These are phyloP conservation scores for Atrichornis clamosus DNA, from an alignment of 2,113 vertebrate species.

Conservation along the genomic window DNA sequence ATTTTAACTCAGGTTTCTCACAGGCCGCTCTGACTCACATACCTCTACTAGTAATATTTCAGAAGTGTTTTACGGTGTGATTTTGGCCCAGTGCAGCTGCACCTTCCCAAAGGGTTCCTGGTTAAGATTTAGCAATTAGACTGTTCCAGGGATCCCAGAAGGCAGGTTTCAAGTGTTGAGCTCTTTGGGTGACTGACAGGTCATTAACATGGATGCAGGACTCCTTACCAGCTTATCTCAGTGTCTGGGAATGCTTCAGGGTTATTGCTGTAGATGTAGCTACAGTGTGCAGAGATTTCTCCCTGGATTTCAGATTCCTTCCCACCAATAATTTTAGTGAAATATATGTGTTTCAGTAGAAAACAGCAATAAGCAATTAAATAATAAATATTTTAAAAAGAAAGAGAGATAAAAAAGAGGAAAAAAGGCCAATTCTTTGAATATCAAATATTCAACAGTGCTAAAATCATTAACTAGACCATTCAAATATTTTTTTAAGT, in stretches of 20 bases:
- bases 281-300: neutral
- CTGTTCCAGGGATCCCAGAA: neutral
- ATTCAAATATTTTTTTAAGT: no score
- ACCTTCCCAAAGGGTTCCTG: neutral
- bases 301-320: neutral
- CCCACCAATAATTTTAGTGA: neutral
- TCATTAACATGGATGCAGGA: neutral
- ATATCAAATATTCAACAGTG: neutral
- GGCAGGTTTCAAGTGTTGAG: neutral
- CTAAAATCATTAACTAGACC: neutral
- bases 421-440: neutral
- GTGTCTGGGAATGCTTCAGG: conserved; percentile 13
- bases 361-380: neutral
- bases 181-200: neutral
- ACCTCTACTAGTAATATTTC: neutral
- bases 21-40: neutral
- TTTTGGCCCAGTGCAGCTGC: neutral
- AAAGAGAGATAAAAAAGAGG: no score
- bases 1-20: neutral
- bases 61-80: neutral
- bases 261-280: neutral
- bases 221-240: neutral
- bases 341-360: neutral
- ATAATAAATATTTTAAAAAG: neutral
- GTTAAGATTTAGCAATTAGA: neutral